Evolutionary conservation across 2,113 vertebrate species (phyloP), one percentile per base, ranked within the genome.

Genomic region (Epinephelus fuscoguttatus): DNA sequence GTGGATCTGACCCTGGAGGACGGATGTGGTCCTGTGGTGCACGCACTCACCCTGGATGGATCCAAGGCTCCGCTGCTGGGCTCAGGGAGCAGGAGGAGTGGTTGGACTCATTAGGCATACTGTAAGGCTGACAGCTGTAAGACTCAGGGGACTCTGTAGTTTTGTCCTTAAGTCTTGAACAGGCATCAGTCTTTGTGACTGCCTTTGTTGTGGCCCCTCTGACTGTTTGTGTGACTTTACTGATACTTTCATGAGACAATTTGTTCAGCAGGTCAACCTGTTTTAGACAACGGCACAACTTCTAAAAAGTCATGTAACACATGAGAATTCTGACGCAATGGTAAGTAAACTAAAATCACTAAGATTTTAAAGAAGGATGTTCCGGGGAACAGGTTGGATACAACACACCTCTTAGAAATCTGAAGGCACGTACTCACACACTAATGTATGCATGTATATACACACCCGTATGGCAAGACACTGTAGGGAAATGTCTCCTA

Each of bases 1-100:
- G 25, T 61, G 68, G 59, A 75, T 88, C 78, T 89, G 91, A 92
- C 92, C 91, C 88, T 88, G 87, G 83, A 89, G 89, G 80, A 87
- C 25, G 3, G 55, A 81, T 77, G 57, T 63, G 71, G 79, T 87
- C 84, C 81, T 42, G 49, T 60, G 79, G 80, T 70, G 81, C 55
- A 66, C 55, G 2, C 49, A 15, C 78, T 87, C 82, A 70, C 67
- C 63, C 78, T 62, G 84, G 71, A 85, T 78, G 53, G 57, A 89
- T 72, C 75, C 86, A 87, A 87, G 86, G 87, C 78, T 83, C 78
- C 21, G n/a, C 45, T 59, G 55, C 75, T 78, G 77, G 60, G 56
- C 50, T 63, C 37, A 4, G 76, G 79, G 73, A 77, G 61, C 69
- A 21, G n/a, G 73, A 82, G 80, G 90, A 75, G 84, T 64, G 73